Evolutionary conservation across 2,797 vertebrate genomes (phyloP).

Genomic region (Alcedo atthis): DNA sequence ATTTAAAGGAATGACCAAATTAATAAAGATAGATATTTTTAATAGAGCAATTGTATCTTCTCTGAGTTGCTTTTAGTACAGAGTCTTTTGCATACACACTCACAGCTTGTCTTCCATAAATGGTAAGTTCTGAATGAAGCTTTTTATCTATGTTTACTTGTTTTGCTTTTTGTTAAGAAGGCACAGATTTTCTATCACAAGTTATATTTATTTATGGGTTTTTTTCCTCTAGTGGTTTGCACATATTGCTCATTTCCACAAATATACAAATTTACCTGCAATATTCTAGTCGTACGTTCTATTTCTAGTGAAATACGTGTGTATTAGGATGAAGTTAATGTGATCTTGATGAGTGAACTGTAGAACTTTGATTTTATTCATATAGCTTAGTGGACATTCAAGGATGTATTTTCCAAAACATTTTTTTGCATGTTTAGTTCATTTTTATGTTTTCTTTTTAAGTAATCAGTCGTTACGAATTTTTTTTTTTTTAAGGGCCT

Average conservation of each 20-base stretch:
- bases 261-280: background rate
- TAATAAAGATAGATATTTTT: slow-evolving; percentile 43
- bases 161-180: slow-evolving; percentile 1
- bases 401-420: background rate
- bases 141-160: slow-evolving; percentile 18
- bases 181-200: background rate
- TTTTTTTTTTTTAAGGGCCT: background rate
- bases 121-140: background rate
- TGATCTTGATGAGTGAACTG: background rate
- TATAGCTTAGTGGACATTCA: background rate
- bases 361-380: background rate
- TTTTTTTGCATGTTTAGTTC: background rate
- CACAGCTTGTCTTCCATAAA: background rate
- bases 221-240: background rate
- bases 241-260: background rate
- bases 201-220: background rate
- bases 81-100: background rate
- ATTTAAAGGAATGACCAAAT: slow-evolving; percentile 23
- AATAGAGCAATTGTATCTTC: slow-evolving; percentile 26
- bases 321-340: background rate
- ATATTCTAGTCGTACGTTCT: background rate
- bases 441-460: background rate
- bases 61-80: slow-evolving; percentile 8
- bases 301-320: background rate
- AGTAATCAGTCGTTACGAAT: background rate